phyloP scores from a whole-genome alignment of 2,113 vertebrate species.

The Ivindomyrus marchei region DNA sequence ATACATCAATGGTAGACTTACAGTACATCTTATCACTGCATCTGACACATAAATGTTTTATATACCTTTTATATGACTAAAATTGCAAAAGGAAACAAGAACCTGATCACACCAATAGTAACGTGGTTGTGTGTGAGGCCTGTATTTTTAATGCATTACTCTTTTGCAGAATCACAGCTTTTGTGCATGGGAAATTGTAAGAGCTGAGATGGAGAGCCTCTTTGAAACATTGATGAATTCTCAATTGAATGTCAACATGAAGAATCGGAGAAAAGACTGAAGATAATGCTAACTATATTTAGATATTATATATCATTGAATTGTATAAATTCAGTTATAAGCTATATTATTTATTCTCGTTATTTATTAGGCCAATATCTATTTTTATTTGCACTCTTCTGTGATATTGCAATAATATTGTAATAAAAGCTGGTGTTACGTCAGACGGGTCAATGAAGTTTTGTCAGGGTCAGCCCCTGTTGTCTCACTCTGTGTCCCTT shows the following conservation, averaged over 20 bases:
- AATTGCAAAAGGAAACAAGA: not conserved
- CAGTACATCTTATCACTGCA: not conserved
- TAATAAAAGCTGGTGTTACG: not conserved
- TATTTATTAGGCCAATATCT: not conserved
- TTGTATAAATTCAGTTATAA: not conserved
- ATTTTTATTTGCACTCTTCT: not conserved
- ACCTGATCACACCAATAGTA: not conserved
- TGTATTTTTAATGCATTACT: not conserved
- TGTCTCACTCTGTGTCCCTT: no score
- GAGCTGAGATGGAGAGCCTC: slow-evolving; percentile 6
- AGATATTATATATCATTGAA: not conserved
- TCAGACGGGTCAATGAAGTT: not conserved
- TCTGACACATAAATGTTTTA: not conserved
- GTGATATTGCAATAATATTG: not conserved
- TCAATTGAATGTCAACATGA: not conserved
- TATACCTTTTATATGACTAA: not conserved
- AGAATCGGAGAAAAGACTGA: not conserved
- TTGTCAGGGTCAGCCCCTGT: no score
- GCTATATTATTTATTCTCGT: slow-evolving; percentile 1
- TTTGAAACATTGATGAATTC: not conserved
- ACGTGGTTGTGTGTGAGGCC: not conserved
- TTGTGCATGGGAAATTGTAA: slow-evolving; percentile 19
- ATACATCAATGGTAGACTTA: not conserved
- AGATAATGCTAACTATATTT: not conserved
- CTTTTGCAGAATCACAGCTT: slow-evolving; percentile 19